Evolutionary conservation across 2,888 invertebrate species (phyloP), one percentile per base, ranked within the genome.

Genomic region (Chamaedrilus cognettii): DNA sequence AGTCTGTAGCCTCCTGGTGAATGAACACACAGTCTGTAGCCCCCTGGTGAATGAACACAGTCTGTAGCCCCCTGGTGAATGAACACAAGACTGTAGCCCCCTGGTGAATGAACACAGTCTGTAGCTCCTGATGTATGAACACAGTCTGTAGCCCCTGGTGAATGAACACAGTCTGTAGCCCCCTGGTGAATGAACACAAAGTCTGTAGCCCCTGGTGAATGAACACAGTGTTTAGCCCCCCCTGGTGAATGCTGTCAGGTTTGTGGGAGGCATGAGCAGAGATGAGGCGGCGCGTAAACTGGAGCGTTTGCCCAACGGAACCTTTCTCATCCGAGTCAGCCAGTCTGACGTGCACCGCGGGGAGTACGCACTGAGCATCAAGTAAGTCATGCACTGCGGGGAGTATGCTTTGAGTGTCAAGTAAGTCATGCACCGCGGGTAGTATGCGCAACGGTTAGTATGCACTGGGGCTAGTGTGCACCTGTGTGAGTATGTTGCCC

Each of bases 311-410:
- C 77, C 80, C 3, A 80, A 82, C 68, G 85, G 85, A 23, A 83
- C 85, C 2, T 86, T 82, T 73, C 77, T 85, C 51, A 82, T 85
- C n/a, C 76, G 86, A 31, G 82, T 79, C 69, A 82, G 83, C 70
- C 77, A 74, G 57, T 80, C 79, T 68, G 76, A 75, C 7, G 73
- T 71, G 3, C 72, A 81, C 49, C 73, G 69, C 60, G 79, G 81
- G 28, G 79, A 80, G 64, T 83, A 81, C 51, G 84, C 83, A 1
- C 78, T 85, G 33, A 85, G 85, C 74, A 80, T 85, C 63, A 83
- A 82, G 84, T 85, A 74, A 74, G 79, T 76, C 7, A 74, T 71
- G 3, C 72, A 81, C 49, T 73, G 69, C 60, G 79, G 81, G 28
- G 79, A 80, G 64, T 83, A 81, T 50, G 84, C 83, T 2, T 78